Base-by-base conservation (phyloP, 2,113 vertebrate species). In the Clarias magur region DNA sequence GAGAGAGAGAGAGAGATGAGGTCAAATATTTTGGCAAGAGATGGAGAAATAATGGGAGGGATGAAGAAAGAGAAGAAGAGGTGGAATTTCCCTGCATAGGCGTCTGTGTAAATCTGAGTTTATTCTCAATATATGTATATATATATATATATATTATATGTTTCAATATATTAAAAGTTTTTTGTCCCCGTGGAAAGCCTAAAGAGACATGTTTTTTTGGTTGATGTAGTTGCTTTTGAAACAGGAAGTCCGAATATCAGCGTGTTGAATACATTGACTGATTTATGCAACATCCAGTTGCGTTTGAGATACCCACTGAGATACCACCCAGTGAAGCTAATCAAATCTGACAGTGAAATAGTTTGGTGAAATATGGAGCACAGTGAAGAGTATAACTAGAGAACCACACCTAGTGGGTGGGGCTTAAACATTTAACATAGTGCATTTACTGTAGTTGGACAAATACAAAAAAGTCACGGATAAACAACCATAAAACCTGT, bases 61-160 rank as follows among this genome's bases (percentile, higher is more conserved):
- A 90, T 87, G 53, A 70, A 17, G n/a, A 78, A 87, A 85, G 53
- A 84, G 62, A 86, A 34, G n/a, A 25, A 68, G 65, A 27, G 60
- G 65, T 80, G 84, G 84, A 84, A 89, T 86, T 88, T 86, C 89
- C 89, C 89, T 86, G 34, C 48, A 73, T 60, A 23, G 12, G 27
- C 54, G 3, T 85, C 84, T 81, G 83, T 88, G 79, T 25, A 60
- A 12, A 62, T 62, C 19, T 25, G 12, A 15, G 53, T 34, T 23
- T 80, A 38, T 81, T 25, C 59, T 60, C 19, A 21, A 62, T 82
- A 42, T 63, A 48, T 15, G 6, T 82, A n/a, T n/a, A n/a, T 38
- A 38, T n/a, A 38, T 38, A 38, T 38, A 38, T 38, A 38, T 38
- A 38, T 38, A 38, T 38, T 38, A 38, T 38, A 38, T 34, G 34